phyloP scores from a whole-genome alignment of 2,797 vertebrate species.

The Pogonophryne albipinna region DNA sequence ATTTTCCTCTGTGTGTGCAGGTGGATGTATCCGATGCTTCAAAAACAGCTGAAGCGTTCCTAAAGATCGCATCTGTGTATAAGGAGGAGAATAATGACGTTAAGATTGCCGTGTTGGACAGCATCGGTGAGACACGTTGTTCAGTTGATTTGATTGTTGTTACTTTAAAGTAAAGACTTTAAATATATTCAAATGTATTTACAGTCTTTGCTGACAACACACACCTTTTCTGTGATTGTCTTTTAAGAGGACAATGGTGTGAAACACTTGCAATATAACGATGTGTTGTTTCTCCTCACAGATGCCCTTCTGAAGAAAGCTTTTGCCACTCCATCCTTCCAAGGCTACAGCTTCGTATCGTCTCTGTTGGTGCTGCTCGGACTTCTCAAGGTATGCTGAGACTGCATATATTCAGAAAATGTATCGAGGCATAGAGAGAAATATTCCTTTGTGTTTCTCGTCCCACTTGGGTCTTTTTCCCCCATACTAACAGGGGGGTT shows the following conservation, averaged over 20 bases:
- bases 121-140: conserved; percentile 77
- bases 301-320: conserved; percentile 93
- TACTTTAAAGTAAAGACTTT: too few species aligned
- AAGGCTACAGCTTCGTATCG: conserved; percentile 90
- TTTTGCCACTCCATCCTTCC: conserved; percentile 88
- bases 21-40: conserved; percentile 90
- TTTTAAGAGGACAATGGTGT: not conserved
- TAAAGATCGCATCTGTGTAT: conserved; percentile 95
- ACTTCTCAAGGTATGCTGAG: conserved; percentile 90
- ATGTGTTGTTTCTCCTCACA: conserved; percentile 60
- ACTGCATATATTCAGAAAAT: not conserved
- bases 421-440: not conserved
- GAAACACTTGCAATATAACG: not conserved
- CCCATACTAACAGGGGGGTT: too few species aligned
- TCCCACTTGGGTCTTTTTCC: not conserved
- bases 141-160: not conserved
- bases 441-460: too few species aligned
- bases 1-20: conserved; percentile 71
- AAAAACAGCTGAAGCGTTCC: conserved; percentile 90
- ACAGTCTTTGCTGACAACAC: not conserved
- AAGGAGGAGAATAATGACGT: conserved; percentile 90
- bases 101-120: conserved; percentile 85
- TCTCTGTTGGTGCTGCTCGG: conserved; percentile 92
- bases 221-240: not conserved
- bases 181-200: too few species aligned